Percentiles rank a stretch among this genome's conserved stretches.
Conservation (phyloP, 2,888 invertebrate species). For the Chrysolina haemoptera region DNA sequence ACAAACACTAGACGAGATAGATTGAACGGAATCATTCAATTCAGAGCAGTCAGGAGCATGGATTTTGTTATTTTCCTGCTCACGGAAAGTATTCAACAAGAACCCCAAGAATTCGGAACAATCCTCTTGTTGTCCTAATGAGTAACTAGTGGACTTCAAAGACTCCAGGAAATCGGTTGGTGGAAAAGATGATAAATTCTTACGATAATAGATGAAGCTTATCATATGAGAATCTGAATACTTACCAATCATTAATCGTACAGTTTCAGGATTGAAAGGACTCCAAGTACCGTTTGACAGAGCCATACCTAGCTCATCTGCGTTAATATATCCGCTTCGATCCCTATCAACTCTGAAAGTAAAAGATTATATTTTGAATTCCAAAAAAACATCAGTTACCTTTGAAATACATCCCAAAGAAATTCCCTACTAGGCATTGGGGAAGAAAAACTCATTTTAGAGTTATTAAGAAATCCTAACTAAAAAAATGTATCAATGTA, state of each 20-base stretch:
- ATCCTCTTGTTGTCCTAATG: no score
- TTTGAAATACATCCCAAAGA: conserved; percentile 85
- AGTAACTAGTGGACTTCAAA: no score
- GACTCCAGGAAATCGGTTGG: no score
- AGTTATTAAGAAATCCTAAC: not conserved
- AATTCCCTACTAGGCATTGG: conserved; percentile 82
- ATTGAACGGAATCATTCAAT: no score
- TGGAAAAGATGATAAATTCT: no score
- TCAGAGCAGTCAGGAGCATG: no score
- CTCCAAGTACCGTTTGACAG: conserved; percentile 98
- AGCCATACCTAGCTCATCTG: conserved; percentile 90
- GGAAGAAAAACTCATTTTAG: conserved; percentile 27
- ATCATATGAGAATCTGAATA: not conserved
- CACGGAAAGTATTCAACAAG: no score
- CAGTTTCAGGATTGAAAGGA: conserved; percentile 97
- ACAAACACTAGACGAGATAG: no score
- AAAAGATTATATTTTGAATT: not conserved
- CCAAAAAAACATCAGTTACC: conserved; percentile 70
- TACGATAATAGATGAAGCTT: no score
- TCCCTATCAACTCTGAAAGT: conserved; percentile 82
- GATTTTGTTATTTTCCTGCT: no score
- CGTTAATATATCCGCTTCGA: conserved; percentile 89
- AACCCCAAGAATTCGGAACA: no score
- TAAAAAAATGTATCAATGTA: not conserved
- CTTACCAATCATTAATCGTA: conserved; percentile 94